Evolutionary conservation across 2,113 vertebrate genomes (phyloP).

Genomic region (Platichthys stellatus): DNA sequence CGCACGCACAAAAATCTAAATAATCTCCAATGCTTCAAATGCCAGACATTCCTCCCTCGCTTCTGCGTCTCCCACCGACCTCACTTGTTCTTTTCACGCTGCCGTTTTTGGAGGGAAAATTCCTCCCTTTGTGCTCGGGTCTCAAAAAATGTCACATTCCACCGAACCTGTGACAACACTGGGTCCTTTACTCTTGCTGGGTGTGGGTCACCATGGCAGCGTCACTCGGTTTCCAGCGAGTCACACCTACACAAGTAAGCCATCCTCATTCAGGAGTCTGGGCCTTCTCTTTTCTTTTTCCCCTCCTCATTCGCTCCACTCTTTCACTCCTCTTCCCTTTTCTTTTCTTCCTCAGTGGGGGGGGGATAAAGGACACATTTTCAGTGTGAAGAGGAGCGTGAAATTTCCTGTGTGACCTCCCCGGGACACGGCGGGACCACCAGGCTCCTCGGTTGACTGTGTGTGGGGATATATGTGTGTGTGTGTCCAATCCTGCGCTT

Average conservation of each 20-base stretch:
- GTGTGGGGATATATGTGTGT: conserved; percentile 37
- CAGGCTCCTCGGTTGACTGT: conserved; percentile 50
- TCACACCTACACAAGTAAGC: conserved; percentile 59
- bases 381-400: conserved; percentile 72
- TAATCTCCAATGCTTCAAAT: conserved; percentile 19
- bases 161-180: conserved; percentile 46
- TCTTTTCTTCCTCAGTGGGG: conserved; percentile 24
- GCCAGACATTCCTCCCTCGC: conserved; percentile 43
- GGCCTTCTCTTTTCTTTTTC: conserved; percentile 4
- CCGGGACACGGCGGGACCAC: conserved; percentile 64
- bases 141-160: conserved; percentile 69
- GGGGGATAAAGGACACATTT: conserved; percentile 72
- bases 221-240: background rate
- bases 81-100: conserved; percentile 18
- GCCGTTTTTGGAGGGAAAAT: conserved; percentile 59
- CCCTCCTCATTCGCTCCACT: conserved; percentile 8
- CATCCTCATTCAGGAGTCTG: conserved; percentile 54
- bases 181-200: conserved; percentile 39
- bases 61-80: conserved; percentile 21
- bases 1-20: background rate
- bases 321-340: conserved; percentile 51
- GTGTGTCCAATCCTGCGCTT: conserved; percentile 18
- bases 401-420: conserved; percentile 72
- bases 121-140: conserved; percentile 46
- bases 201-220: conserved; percentile 57